A percentile compares a stretch with the other conserved stretches of the same genome.
Conservation (phyloP, 1,140 invertebrate species). For the Dreissena rostriformis region DNA sequence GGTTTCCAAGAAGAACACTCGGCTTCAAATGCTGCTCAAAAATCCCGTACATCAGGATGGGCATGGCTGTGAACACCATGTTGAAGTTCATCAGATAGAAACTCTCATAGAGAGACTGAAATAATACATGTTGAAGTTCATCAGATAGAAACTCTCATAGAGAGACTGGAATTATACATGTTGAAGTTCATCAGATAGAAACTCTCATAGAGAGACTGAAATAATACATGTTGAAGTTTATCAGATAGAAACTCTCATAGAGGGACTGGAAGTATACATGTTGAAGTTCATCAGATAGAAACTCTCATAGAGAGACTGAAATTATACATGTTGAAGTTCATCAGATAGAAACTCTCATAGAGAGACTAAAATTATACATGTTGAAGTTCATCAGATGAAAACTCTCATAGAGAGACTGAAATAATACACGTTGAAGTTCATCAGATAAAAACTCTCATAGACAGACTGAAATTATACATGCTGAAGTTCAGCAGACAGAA, state of each 20-base stretch:
- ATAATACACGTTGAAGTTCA: conserved; percentile 78
- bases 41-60: conserved; percentile 85
- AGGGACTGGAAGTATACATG: conserved; percentile 74
- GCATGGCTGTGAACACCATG: conserved; percentile 79
- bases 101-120: conserved; percentile 78
- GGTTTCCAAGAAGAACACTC: conserved; percentile 84
- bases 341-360: conserved; percentile 76
- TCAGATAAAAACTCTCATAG: conserved; percentile 76
- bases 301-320: conserved; percentile 78
- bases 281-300: conserved; percentile 43
- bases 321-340: conserved; percentile 79
- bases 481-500: too few relatives aligned
- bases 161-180: conserved; percentile 77
- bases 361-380: conserved; percentile 77
- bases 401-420: conserved; percentile 78
- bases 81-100: conserved; percentile 80
- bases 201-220: conserved; percentile 78
- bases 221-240: conserved; percentile 79
- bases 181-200: conserved; percentile 80
- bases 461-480: conserved; percentile 73
- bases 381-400: conserved; percentile 72
- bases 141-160: conserved; percentile 77
- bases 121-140: conserved; percentile 79
- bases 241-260: conserved; percentile 77
- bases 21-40: conserved; percentile 93